Conservation (phyloP, 30 jellyfish, hydroid and myxozoan genomes). For the Chrysaora quinquecirrha region DNA sequence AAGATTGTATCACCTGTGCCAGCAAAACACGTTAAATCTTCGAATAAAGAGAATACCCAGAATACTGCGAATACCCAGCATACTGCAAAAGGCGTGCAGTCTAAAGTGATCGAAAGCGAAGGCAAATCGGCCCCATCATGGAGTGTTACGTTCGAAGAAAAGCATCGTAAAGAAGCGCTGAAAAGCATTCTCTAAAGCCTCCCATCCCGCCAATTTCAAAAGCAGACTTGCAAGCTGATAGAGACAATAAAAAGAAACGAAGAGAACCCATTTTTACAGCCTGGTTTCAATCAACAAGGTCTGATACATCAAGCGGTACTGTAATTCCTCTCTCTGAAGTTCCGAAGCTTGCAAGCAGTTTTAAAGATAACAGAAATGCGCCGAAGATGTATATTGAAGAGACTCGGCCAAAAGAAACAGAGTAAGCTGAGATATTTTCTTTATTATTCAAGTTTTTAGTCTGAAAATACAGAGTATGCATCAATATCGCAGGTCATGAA, state of each 20-base stretch:
- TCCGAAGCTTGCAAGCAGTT: slow-evolving; percentile 66
- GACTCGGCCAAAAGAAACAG: slow-evolving; percentile 39
- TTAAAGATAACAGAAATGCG: slow-evolving; percentile 23
- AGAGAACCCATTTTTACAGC: slow-evolving; percentile 76
- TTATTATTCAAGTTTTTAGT: too few species aligned
- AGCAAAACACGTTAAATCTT: neutral
- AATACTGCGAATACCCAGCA: neutral
- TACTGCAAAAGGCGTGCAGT: neutral
- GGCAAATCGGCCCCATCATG: slow-evolving; percentile 18
- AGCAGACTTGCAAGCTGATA: slow-evolving; percentile 3
- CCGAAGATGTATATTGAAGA: slow-evolving; percentile 36
- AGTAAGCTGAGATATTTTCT: slow-evolving; percentile 31
- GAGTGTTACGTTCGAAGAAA: slow-evolving; percentile 36
- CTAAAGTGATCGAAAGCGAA: neutral
- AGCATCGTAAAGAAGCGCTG: neutral
- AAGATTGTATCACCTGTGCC: neutral
- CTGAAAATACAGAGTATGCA: too few species aligned
- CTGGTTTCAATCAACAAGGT: slow-evolving; percentile 82
- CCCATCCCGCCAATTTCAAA: slow-evolving; percentile 25
- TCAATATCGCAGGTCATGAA: too few species aligned
- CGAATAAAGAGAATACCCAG: neutral
- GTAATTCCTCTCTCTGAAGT: slow-evolving; percentile 78
- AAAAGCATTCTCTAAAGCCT: slow-evolving; percentile 7
- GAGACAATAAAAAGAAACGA: slow-evolving; percentile 16
- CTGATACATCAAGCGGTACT: slow-evolving; percentile 76